These are phyloP conservation scores for Nycticorax nycticorax DNA, from an alignment of 2,113 vertebrate genomes.

Conservation along the genomic window DNA sequence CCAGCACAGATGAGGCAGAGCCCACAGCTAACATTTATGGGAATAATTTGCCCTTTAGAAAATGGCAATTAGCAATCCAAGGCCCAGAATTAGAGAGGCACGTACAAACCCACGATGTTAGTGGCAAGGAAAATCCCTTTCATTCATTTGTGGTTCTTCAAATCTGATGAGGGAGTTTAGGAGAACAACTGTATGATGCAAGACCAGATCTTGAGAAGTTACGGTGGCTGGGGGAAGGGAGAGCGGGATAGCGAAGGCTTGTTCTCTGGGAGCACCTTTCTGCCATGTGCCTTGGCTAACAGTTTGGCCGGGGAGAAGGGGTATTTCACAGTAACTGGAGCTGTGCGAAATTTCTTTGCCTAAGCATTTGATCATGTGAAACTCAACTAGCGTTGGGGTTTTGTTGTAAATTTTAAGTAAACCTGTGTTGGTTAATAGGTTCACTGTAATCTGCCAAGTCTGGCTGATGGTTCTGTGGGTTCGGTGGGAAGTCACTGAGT, in stretches of 20 bases:
- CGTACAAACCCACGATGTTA: not conserved
- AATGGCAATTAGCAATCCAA: slow-evolving; percentile 6
- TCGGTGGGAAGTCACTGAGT: not conserved
- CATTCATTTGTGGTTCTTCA: not conserved
- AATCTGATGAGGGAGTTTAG: not conserved
- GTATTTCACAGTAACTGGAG: not conserved
- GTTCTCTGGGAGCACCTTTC: not conserved
- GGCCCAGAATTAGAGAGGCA: not conserved
- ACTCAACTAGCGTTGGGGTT: not conserved
- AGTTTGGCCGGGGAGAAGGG: not conserved
- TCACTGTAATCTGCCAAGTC: not conserved
- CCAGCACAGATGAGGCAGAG: not conserved
- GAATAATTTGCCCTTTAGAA: not conserved
- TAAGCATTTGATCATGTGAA: not conserved
- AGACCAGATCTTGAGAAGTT: not conserved
- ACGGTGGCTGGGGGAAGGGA: not conserved
- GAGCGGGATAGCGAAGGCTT: not conserved
- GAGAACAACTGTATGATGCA: not conserved
- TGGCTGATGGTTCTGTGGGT: not conserved
- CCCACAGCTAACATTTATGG: not conserved
- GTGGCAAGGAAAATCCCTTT: not conserved
- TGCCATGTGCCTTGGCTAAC: not conserved
- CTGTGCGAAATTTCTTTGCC: not conserved
- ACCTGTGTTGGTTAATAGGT: not conserved
- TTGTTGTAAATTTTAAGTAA: not conserved